phyloP scores from a whole-genome alignment of 1,140 invertebrate genomes.

The Antheraea pernyi region DNA sequence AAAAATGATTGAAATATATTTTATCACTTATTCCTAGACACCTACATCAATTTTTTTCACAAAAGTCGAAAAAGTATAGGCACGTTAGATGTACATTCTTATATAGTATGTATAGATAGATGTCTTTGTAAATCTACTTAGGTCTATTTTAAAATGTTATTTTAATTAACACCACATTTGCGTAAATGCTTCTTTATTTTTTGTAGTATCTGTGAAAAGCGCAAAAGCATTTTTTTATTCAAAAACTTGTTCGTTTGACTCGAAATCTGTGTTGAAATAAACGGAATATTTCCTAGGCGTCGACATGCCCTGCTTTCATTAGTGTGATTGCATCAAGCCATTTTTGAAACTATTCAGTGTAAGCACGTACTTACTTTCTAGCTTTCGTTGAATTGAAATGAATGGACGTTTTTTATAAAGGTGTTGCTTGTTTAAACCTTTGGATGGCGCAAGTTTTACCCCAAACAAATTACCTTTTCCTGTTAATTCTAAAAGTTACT shows the following conservation, averaged over 20 bases:
- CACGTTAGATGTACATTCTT: too few relatives aligned
- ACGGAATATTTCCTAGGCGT: slow-evolving; percentile 10
- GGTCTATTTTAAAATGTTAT: too few relatives aligned
- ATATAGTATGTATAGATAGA: too few relatives aligned
- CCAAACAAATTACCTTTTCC: not conserved
- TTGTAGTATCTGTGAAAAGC: not conserved
- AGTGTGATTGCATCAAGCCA: slow-evolving; percentile 9
- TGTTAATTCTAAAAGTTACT: not conserved
- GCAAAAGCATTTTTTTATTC: not conserved
- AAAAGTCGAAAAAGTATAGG: too few relatives aligned
- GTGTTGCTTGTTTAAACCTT: slow-evolving; percentile 1
- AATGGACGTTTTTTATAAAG: not conserved
- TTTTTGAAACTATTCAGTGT: slow-evolving; percentile 8
- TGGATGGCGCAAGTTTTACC: not conserved
- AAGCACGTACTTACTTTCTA: slow-evolving; percentile 5
- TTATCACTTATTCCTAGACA: too few relatives aligned
- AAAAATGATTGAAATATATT: too few relatives aligned
- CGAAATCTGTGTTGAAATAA: not conserved
- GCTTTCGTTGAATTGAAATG: slow-evolving; percentile 1
- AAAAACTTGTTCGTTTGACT: not conserved
- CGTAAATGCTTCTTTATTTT: not conserved
- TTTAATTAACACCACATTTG: not conserved
- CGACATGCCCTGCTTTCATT: slow-evolving; percentile 10
- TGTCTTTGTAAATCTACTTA: too few relatives aligned
- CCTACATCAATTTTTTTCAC: too few relatives aligned